Conservation (phyloP, 2,797 vertebrate species). For the Peromyscus eremicus region DNA sequence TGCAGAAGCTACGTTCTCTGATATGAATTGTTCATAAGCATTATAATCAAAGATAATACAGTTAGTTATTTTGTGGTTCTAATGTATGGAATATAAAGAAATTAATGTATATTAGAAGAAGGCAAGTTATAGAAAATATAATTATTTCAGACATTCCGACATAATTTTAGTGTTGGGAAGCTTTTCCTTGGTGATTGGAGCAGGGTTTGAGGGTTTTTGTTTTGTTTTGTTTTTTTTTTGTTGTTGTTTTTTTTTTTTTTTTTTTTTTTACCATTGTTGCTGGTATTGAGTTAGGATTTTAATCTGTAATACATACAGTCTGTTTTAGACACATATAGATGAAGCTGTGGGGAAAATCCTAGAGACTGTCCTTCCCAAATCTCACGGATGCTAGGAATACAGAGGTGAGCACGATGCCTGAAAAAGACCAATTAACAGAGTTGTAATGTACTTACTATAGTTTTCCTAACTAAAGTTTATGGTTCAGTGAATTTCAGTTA, state of each 20-base stretch:
- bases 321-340: not conserved
- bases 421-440: not conserved
- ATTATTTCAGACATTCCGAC: not conserved
- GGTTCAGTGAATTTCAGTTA: not conserved
- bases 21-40: not conserved
- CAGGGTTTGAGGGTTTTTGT: not conserved
- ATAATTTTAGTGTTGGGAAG: not conserved
- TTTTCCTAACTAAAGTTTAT: not conserved
- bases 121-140: not conserved
- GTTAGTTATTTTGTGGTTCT: not conserved
- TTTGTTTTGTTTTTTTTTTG: not conserved
- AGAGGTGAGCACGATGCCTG: not conserved
- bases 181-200: not conserved
- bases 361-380: not conserved
- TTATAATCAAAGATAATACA: not conserved
- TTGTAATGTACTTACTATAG: not conserved
- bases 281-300: not conserved
- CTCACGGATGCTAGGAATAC: too few species aligned
- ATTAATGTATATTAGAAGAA: not conserved
- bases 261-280: not conserved
- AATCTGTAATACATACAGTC: too few species aligned
- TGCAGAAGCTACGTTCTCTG: not conserved
- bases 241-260: not conserved
- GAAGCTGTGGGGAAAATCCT: not conserved
- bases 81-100: not conserved